Evolutionary conservation across 2,113 vertebrate species (phyloP).

Genomic region (Gymnorhina tibicen): DNA sequence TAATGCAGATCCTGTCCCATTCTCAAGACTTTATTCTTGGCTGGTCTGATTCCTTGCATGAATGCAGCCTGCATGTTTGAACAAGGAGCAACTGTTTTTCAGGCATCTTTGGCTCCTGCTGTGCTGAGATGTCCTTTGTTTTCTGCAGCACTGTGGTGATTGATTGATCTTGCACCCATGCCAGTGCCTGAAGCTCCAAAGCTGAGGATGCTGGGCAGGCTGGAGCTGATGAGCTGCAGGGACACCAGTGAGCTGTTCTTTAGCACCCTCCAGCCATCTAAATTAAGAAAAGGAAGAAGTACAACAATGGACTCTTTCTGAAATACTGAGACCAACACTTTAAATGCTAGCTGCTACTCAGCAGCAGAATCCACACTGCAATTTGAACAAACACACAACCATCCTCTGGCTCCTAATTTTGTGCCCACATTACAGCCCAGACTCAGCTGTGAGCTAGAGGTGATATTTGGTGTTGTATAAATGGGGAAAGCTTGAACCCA

Average conservation of each 20-base stretch:
- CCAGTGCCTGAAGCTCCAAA: background rate
- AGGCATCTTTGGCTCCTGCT: background rate
- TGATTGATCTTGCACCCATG: background rate
- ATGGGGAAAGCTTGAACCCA: background rate
- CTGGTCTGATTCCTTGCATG: background rate
- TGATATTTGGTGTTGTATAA: background rate
- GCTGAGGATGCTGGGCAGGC: background rate
- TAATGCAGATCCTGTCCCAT: background rate
- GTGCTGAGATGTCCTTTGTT: constrained; percentile 9
- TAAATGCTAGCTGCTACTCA: background rate
- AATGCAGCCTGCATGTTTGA: background rate
- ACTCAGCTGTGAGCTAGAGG: background rate
- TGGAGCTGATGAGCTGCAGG: background rate
- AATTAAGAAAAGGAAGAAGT: background rate
- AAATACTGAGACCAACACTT: background rate
- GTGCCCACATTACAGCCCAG: background rate
- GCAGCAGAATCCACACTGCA: background rate
- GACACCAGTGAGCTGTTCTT: background rate
- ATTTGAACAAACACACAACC: background rate
- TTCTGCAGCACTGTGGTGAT: background rate
- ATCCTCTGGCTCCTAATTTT: background rate
- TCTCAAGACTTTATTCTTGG: background rate
- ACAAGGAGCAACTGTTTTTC: constrained; percentile 17
- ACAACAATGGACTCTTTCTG: background rate
- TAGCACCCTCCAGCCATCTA: background rate